phyloP scores from a whole-genome alignment of 2,888 invertebrate genomes.

The Catotricha subobsoleta region DNA sequence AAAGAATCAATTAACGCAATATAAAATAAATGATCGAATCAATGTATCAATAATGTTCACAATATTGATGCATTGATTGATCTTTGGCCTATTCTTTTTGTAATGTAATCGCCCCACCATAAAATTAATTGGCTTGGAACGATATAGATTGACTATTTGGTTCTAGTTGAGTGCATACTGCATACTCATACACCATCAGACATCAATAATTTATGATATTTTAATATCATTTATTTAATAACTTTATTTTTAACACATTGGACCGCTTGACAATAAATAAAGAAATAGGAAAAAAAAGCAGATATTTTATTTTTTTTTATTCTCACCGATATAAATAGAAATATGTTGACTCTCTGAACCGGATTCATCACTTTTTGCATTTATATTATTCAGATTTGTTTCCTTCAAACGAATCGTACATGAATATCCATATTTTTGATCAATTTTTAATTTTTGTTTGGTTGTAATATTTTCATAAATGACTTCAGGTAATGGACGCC shows the following conservation, averaged over 20 bases:
- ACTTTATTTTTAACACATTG: constrained; percentile 9
- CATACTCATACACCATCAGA: constrained; percentile 8
- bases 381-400: background rate
- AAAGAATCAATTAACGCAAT: too few relatives aligned
- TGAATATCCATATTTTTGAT: background rate
- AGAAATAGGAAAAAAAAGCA: background rate
- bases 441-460: background rate
- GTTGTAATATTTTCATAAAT: constrained; percentile 4
- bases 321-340: constrained; percentile 14
- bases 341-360: constrained; percentile 11
- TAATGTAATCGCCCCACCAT: too few relatives aligned
- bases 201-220: constrained; percentile 3
- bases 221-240: constrained; percentile 16
- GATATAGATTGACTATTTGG: too few relatives aligned
- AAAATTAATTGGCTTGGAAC: too few relatives aligned
- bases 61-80: too few relatives aligned
- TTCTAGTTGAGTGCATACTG: too few relatives aligned
- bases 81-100: too few relatives aligned
- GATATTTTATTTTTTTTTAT: background rate
- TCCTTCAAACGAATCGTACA: background rate
- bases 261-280: background rate
- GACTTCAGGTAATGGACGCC: constrained; percentile 1
- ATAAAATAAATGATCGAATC: too few relatives aligned
- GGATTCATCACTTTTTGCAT: background rate
- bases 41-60: too few relatives aligned